Evolutionary conservation across 1,140 invertebrate genomes (phyloP), one percentile per base, ranked within the genome.

Genomic region (Potamilus streckersoni): DNA sequence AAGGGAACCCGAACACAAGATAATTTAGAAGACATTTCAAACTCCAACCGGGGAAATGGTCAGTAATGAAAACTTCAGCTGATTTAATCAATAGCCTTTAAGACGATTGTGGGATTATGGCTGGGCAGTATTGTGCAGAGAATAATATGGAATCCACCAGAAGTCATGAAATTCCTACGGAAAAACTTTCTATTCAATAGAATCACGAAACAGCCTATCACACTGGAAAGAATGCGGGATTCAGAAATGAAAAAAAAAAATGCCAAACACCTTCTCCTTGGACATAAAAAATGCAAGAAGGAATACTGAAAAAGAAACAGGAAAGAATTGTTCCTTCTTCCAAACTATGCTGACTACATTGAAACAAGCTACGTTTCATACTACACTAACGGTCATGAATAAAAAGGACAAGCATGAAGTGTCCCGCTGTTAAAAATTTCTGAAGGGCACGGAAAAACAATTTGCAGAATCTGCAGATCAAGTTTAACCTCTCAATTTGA

Each of bases 51-150:
- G 78, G 81, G 58, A 84, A 84, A 72, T 77, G 79, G 63, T 68
- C 75, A n/a, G 77, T 86, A 0, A 89, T 91, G 89, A 89, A 87
- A 81, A 91, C 91, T 55, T 89, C 90, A 16, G 79, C 76, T 5
- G 90, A 91, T 80, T 91, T 91, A 27, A 90, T 91, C 60, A 84
- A 85, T 20, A 79, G 8, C 57, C 71, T 38, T 12, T 60, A 62
- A 15, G 58, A 31, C 31, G 71, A 49, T 19, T 15, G 15, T 12
- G 13, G 13, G n/a, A 27, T 27, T 16, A 65, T 27, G 64, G 3
- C 17, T 20, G 16, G 16, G 16, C 60, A 17, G 20, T 61, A 5
- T 61, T 17, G 16, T 61, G 60, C 16, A 20, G 2, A 19, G 20
- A 19, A 20, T 61, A 61, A 61, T 17, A 20, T 61, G 60, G 17